Evolutionary conservation across 2,113 vertebrate species (phyloP).

Genomic region (Calidris pugnax): DNA sequence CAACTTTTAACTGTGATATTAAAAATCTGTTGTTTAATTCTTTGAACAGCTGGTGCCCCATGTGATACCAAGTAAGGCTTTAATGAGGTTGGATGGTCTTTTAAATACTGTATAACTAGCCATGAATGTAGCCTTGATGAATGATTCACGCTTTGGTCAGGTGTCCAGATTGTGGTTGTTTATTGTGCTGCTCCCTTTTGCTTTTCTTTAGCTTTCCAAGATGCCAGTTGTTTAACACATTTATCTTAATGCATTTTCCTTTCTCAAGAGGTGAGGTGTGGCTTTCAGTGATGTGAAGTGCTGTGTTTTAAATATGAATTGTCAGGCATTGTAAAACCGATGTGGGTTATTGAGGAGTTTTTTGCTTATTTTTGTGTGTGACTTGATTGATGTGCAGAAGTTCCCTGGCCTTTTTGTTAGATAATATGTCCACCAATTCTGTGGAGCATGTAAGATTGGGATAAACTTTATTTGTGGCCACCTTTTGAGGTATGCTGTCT

Average conservation of each 20-base stretch:
- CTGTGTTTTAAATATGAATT: not conserved
- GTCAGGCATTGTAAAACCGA: not conserved
- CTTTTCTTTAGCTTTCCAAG: not conserved
- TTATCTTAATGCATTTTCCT: not conserved
- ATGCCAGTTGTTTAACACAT: not conserved
- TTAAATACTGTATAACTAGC: not conserved
- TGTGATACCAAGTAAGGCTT: not conserved
- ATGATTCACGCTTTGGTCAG: rapidly evolving
- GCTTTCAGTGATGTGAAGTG: not conserved
- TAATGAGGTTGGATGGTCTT: not conserved
- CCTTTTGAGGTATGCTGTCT: not conserved
- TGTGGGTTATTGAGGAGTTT: not conserved
- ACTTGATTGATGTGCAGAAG: not conserved
- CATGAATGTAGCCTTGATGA: not conserved
- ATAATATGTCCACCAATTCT: not conserved
- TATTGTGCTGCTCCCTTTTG: not conserved
- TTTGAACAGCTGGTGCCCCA: not conserved
- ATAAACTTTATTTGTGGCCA: not conserved
- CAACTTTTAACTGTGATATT: not conserved
- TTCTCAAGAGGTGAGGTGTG: not conserved
- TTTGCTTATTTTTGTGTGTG: not conserved
- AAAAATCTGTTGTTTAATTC: not conserved
- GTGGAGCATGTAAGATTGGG: not conserved
- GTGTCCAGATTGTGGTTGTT: not conserved
- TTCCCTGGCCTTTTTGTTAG: not conserved